Evolutionary conservation across 2,797 vertebrate species (phyloP).

Genomic region (Bufotes viridis): DNA sequence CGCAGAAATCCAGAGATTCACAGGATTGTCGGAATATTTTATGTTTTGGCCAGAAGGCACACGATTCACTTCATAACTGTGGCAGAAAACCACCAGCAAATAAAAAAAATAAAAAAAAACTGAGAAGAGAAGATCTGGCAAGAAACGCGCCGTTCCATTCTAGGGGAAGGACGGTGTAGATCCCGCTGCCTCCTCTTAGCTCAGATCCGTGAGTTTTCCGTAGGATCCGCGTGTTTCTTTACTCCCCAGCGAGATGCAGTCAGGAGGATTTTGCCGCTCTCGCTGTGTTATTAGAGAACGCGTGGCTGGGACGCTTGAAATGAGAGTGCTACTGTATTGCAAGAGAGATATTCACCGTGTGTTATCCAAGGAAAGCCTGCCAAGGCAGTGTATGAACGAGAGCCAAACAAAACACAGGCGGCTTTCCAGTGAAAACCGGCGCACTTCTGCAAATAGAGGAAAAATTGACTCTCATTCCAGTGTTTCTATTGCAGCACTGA

Average conservation of each 20-base stretch:
- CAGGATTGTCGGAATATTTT: conserved; percentile 53
- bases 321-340: conserved; percentile 82
- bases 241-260: conserved; percentile 64
- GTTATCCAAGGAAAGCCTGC: conserved; percentile 86
- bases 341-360: conserved; percentile 85
- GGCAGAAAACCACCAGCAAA: conserved; percentile 48
- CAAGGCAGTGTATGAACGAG: conserved; percentile 89
- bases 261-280: conserved; percentile 72
- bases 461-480: conserved; percentile 83
- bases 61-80: conserved; percentile 52
- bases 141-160: conserved; percentile 31
- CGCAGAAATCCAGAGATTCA: conserved; percentile 47
- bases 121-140: conserved; percentile 63
- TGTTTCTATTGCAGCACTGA: conserved; percentile 79
- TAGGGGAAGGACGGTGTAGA: neutral
- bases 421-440: conserved; percentile 85
- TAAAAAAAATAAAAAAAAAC: conserved; percentile 64
- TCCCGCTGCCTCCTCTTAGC: neutral
- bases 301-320: conserved; percentile 77
- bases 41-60: conserved; percentile 55
- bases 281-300: conserved; percentile 77
- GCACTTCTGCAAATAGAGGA: conserved; percentile 89
- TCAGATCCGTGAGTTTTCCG: neutral
- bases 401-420: conserved; percentile 97
- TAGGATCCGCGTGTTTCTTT: conserved; percentile 48